Conservation (phyloP, 2,113 vertebrate genomes). For the Ictalurus punctatus region DNA sequence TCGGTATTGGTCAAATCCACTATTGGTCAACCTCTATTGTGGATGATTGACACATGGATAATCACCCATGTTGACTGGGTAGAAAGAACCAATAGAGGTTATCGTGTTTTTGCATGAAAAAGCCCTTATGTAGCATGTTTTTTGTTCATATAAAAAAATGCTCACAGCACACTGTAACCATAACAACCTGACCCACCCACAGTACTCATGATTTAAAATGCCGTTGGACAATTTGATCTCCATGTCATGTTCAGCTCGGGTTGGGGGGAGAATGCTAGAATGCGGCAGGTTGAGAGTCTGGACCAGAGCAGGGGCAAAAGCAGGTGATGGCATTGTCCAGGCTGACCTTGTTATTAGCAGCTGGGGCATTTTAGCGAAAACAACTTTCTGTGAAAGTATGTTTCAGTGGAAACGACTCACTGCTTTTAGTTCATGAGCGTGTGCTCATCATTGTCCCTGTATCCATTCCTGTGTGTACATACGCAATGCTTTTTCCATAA, state of each 20-base stretch:
- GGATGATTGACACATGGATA: not conserved
- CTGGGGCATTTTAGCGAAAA: conserved; percentile 54
- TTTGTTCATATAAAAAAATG: not conserved
- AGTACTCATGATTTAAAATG: not conserved
- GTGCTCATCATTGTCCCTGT: conserved; percentile 25
- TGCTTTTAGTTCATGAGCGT: conserved; percentile 44
- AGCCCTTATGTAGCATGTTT: not conserved
- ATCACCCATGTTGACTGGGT: not conserved
- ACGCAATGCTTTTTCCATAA: conserved; percentile 65
- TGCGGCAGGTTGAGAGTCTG: conserved; percentile 62
- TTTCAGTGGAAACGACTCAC: conserved; percentile 16
- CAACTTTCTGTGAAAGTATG: conserved; percentile 24
- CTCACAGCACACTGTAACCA: not conserved
- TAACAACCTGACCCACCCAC: not conserved
- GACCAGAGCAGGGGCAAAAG: conserved; percentile 55
- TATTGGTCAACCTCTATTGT: not conserved
- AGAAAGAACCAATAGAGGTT: not conserved
- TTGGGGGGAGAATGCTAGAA: conserved; percentile 66
- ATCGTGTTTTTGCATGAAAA: not conserved
- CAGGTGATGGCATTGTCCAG: conserved; percentile 55
- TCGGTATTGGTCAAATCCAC: too few species aligned
- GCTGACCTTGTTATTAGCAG: conserved; percentile 55
- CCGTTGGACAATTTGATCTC: conserved; percentile 62
- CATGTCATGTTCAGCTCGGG: conserved; percentile 51
- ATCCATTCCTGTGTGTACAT: conserved; percentile 47